Base-by-base conservation (phyloP, 1,140 invertebrate species). In the Hyposmocoma kahamanoa region DNA sequence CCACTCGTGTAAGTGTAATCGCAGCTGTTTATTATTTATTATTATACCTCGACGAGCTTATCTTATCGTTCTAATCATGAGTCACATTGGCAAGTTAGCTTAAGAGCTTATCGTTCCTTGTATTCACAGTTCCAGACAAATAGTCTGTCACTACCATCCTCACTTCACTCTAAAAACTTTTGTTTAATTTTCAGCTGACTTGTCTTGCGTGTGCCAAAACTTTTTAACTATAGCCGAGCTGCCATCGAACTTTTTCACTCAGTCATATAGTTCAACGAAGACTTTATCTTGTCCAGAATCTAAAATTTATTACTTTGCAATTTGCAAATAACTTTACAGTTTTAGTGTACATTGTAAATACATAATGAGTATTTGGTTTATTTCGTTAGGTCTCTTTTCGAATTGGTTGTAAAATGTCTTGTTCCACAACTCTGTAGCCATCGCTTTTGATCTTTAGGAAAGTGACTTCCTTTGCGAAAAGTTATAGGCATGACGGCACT, bases 401-500 rank as follows among this genome's bases (percentile, higher is more conserved):
- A n/a, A n/a, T n/a, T n/a, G n/a, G n/a, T n/a, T n/a, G n/a, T n/a
- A n/a, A n/a, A n/a, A n/a, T n/a, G n/a, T n/a, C n/a, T n/a, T n/a
- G n/a, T n/a, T n/a, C n/a, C n/a, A n/a, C n/a, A n/a, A n/a, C n/a
- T n/a, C n/a, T n/a, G n/a, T n/a, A n/a, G n/a, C n/a, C n/a, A n/a
- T n/a, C n/a, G n/a, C n/a, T n/a, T n/a, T n/a, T n/a, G 10, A 36
- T 36, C 32, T 13, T 15, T n/a, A 36, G 3, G n/a, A 36, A 36
- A 36, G 32, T 36, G 32, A 36, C 32, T 36, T 36, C 32, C 32
- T 36, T 36, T 13, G 32, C 18, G n/a, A n/a, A 10, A 3, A 36
- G 32, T n/a, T 15, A 36, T 36, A 17, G 32, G 15, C 32, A 36
- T 67, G 61, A 64, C 52, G 58, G 53, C 60, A 65, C 55, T 67